These are phyloP conservation scores for Cynopterus brachyotis DNA, from an alignment of 2,113 vertebrate genomes.

Conservation along the genomic window DNA sequence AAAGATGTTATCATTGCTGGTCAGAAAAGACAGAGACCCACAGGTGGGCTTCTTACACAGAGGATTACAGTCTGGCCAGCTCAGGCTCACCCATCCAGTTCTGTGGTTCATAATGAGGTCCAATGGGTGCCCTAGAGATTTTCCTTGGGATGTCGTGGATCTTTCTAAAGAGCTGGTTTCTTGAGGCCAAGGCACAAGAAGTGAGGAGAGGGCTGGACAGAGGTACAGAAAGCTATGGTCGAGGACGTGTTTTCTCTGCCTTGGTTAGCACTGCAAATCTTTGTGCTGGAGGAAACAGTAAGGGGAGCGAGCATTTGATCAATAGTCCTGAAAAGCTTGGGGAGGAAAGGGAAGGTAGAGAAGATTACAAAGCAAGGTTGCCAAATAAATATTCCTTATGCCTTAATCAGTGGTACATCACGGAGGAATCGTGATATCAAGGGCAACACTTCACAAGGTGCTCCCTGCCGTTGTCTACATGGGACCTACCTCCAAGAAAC, in stretches of 20 bases:
- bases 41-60: neutral
- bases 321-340: neutral
- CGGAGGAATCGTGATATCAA: neutral
- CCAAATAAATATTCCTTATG: neutral
- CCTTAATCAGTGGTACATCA: neutral
- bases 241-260: neutral
- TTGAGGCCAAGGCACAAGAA: neutral
- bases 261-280: no score
- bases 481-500: neutral
- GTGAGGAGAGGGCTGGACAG: neutral
- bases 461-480: accelerated
- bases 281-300: neutral
- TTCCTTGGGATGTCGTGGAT: neutral
- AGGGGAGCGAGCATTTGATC: neutral
- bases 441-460: neutral
- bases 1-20: neutral
- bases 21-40: neutral
- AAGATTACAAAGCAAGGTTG: neutral
- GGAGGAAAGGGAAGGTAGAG: neutral
- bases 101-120: neutral
- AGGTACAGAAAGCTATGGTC: neutral
- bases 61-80: neutral
- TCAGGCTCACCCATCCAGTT: neutral
- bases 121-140: neutral
- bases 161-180: neutral